phyloP scores from a whole-genome alignment of 2,888 invertebrate genomes.

The Tyria jacobaeae region DNA sequence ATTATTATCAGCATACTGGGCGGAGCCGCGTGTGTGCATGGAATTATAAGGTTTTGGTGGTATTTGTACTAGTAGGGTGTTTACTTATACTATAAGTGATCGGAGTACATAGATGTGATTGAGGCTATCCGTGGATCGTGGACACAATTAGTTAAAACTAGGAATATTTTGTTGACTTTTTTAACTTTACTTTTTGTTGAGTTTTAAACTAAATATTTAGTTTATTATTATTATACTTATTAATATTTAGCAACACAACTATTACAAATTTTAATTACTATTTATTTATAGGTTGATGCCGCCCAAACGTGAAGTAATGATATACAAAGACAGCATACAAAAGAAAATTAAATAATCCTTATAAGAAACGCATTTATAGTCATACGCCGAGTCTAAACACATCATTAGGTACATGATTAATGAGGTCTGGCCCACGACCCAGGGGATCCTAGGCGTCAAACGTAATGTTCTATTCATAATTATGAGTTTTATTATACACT shows the following conservation, averaged over 20 bases:
- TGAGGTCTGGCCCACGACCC: slow-evolving; percentile 58
- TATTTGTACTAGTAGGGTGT: neutral
- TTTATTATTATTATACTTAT: too few species aligned
- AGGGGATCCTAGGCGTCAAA: slow-evolving; percentile 71
- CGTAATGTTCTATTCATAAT: slow-evolving; percentile 75
- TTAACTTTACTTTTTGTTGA: too few species aligned
- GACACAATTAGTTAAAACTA: too few species aligned
- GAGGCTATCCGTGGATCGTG: neutral
- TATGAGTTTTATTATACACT: slow-evolving; percentile 54
- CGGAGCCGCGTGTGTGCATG: slow-evolving; percentile 70
- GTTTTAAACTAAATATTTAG: too few species aligned
- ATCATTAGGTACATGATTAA: slow-evolving; percentile 75
- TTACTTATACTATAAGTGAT: neutral
- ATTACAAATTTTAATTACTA: neutral
- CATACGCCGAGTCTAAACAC: slow-evolving; percentile 55
- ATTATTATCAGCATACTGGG: slow-evolving; percentile 80
- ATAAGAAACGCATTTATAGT: slow-evolving; percentile 52
- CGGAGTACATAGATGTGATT: neutral
- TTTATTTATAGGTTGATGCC: slow-evolving; percentile 3
- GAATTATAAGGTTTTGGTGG: slow-evolving; percentile 29
- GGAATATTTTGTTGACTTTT: too few species aligned
- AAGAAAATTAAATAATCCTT: slow-evolving; percentile 60
- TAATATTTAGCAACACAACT: too few species aligned
- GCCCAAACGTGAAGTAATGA: slow-evolving; percentile 12
- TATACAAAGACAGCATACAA: slow-evolving; percentile 25